Evolutionary conservation across 23 tunicate genomes (phyloP).

Genomic region (Clavelina lepadiformis): DNA sequence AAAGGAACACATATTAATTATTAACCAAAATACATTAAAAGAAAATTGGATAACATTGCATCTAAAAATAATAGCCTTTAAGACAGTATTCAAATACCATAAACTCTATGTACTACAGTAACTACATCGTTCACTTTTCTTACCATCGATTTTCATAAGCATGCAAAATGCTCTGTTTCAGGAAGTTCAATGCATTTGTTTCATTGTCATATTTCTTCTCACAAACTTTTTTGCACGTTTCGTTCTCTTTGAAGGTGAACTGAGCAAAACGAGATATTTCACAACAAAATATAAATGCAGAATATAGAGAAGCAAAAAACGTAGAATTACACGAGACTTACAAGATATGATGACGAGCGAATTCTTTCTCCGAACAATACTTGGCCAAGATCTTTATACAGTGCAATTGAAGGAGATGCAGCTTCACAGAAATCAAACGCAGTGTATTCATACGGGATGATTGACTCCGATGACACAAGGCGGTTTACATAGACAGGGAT

Average conservation of each 20-base stretch:
- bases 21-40: neutral
- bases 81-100: neutral
- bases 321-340: conserved; percentile 8
- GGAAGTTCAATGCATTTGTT: conserved; percentile 49
- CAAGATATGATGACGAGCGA: conserved; percentile 69
- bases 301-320: neutral
- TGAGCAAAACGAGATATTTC: conserved; percentile 8
- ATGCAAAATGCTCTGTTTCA: conserved; percentile 91
- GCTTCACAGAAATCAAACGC: conserved; percentile 85
- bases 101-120: conserved; percentile 4
- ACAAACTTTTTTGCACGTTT: conserved; percentile 65
- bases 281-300: neutral
- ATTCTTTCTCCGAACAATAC: conserved; percentile 96
- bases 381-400: conserved; percentile 92
- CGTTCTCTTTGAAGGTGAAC: conserved; percentile 50
- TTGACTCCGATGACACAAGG: conserved; percentile 81
- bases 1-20: too few relatives aligned
- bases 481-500: conserved; percentile 91
- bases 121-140: neutral
- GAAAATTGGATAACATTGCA: neutral
- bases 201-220: conserved; percentile 44
- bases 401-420: conserved; percentile 20
- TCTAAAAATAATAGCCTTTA: neutral
- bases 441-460: conserved; percentile 90
- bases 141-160: conserved; percentile 96